phyloP scores from a whole-genome alignment of 2,888 invertebrate genomes.

The Ophraella communa region DNA sequence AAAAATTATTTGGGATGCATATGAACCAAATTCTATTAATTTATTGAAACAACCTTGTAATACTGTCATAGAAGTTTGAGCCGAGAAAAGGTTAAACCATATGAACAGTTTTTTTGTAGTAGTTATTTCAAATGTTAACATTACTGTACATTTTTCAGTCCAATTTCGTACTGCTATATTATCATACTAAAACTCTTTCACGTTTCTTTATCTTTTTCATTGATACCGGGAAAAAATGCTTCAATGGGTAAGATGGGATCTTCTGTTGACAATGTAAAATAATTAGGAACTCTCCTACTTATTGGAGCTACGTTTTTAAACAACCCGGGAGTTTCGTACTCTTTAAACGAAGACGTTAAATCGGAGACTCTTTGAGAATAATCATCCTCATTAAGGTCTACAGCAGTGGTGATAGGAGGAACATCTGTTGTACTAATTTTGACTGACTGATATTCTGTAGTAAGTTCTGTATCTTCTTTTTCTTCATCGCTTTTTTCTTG shows the following conservation, averaged over 20 bases:
- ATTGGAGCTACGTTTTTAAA: conserved; percentile 71
- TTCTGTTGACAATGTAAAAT: conserved; percentile 78
- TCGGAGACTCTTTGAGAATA: conserved; percentile 76
- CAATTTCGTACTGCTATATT: background rate
- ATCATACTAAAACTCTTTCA: background rate
- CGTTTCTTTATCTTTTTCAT: conserved; percentile 48
- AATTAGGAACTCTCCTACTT: conserved; percentile 70
- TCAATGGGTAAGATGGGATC: conserved; percentile 82
- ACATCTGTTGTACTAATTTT: conserved; percentile 49
- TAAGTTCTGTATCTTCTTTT: conserved; percentile 54
- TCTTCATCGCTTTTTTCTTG: conserved; percentile 41
- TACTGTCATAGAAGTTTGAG: too few species aligned
- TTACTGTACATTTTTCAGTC: background rate
- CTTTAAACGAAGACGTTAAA: conserved; percentile 74
- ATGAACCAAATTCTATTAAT: too few species aligned
- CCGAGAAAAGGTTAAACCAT: background rate
- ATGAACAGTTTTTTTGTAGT: background rate
- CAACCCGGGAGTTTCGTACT: conserved; percentile 74
- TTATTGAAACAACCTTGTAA: too few species aligned
- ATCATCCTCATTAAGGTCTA: conserved; percentile 30
- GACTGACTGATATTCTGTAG: conserved; percentile 44
- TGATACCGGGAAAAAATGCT: conserved; percentile 78
- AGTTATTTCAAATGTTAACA: background rate
- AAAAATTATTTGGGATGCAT: too few species aligned
- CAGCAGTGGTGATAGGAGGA: conserved; percentile 30